Evolutionary conservation across 2,113 vertebrate species (phyloP), one percentile per base, ranked within the genome.

Genomic region (Ascaphus truei): DNA sequence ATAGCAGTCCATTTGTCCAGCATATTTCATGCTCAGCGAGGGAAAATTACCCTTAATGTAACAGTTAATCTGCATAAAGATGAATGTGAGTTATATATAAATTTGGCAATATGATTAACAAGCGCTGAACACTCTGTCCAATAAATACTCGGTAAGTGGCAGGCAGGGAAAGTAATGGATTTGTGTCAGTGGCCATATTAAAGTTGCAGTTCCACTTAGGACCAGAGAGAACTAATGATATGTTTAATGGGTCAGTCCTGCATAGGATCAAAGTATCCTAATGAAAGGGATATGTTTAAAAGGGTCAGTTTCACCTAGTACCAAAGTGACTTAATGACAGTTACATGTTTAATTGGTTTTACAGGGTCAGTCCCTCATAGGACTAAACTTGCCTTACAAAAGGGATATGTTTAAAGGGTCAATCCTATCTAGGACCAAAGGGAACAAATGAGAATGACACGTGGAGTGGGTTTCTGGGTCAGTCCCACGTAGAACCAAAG

Each of bases 81-180:
- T 52, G 45, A n/a, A 39, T 69, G 67, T 30, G 47, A 22, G 43
- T 13, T 50, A 11, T 69, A 59, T 15, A 29, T 68, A n/a, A n/a
- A n/a, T n/a, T n/a, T n/a, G n/a, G n/a, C n/a, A n/a, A n/a, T 43
- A 48, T 37, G 47, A 50, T 30, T 37, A 37, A 39, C 59, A 31
- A 79, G 83, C 81, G 85, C 5, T 4, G 41, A 59, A 33, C 39
- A 20, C 31, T 22, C 10, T n/a, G 9, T 20, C 10, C 8, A 37
- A 22, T 47, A 37, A 60, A 60, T 68, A 30, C 11, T 45, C 2
- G 0, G 7, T 43, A 52, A 65, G 63, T 27, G 36, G 27, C 13
- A 31, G 12, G 51, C 13, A 67, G 20, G 41, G 12, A 36, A 7
- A 22, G 43, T 22, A 11, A 47, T 18, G n/a, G 59, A 10, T 12